A percentile compares a stretch with the other conserved stretches of the same genome.
These are phyloP conservation scores for Aplodontia rufa DNA, from an alignment of 2,113 vertebrate species.

Conservation along the genomic window DNA sequence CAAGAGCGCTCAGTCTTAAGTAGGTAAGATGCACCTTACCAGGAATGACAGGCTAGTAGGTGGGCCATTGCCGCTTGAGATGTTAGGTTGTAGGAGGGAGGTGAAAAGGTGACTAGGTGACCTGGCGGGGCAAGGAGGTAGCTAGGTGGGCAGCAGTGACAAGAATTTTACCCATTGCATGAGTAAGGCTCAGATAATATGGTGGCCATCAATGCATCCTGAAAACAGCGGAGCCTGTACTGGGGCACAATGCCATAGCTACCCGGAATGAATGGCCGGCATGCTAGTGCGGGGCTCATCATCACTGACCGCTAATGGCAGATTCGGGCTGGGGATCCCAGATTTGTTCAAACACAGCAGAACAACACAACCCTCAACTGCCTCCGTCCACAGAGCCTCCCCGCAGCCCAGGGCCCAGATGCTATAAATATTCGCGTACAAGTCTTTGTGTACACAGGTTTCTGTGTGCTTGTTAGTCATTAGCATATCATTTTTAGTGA, in stretches of 20 bases:
- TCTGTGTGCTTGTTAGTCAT: not conserved
- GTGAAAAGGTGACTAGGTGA: not conserved
- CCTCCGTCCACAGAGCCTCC: not conserved
- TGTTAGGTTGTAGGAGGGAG: not conserved
- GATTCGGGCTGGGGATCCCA: not conserved
- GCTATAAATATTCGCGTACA: not conserved
- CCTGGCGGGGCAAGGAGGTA: not conserved
- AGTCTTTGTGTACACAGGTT: not conserved
- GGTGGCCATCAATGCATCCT: not conserved
- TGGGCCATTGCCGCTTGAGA: not conserved
- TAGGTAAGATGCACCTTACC: not conserved
- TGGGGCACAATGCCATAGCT: not conserved
- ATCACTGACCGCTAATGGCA: not conserved
- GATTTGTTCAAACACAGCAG: not conserved
- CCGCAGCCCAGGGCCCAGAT: not conserved
- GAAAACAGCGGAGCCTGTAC: not conserved
- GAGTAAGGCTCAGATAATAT: not conserved
- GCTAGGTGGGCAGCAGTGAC: not conserved
- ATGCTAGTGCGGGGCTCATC: not conserved
- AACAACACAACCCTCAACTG: not conserved
- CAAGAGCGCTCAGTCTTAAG: not conserved
- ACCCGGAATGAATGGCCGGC: not conserved
- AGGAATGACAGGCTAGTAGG: not conserved
- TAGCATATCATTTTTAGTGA: conserved; percentile 20
- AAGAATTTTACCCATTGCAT: not conserved